Evolutionary conservation across 2,797 vertebrate species (phyloP), one percentile per base, ranked within the genome.

Genomic region (Propithecus perrieri): DNA sequence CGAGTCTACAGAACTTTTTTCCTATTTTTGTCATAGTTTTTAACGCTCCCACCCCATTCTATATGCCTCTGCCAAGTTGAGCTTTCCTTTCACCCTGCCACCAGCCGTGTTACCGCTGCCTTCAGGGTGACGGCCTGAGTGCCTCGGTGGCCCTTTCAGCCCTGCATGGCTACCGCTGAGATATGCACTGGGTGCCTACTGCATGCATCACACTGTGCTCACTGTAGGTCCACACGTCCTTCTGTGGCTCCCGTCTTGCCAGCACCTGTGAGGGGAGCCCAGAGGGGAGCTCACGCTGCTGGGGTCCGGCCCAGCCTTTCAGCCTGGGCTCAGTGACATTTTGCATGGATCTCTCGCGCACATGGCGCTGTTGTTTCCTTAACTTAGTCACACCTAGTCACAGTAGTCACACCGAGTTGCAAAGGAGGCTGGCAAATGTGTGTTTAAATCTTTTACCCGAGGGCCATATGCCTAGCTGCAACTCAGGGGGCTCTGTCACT

Each of bases 161-260:
- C 11, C 69, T 35, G 2, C 22, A 35, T 2, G 48, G 9, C 0
- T 10, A 33, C 67, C 65, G 41, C 83, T 57, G 15, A 78, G 11
- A 22, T 33, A 28, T 28, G 43, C 55, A 12, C 41, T 33, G 6
- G 50, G 18, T 20, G 5, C 9, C 67, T 59, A 22, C 15, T 72
- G 7, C 43, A 10, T 28, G 18, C 7, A 3, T n/a, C 9, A 17
- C 9, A 5, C 55, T 33, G 10, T 89, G n/a, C 3, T 69, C 2
- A 0, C 30, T 33, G 2, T 0, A 14, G 14, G 38, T n/a, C 33
- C 15, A 8, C 3, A 4, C 4, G 4, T 38, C 33, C 15, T 71
- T 72, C 59, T 69, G 22, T 1, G 3, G 30, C 43, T 67, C 4
- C 24, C 14, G n/a, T 50, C 30, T 85, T 57, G 33, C 7, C n/a